Conservation (phyloP, 2,113 vertebrate species). For the Ivindomyrus marchei region DNA sequence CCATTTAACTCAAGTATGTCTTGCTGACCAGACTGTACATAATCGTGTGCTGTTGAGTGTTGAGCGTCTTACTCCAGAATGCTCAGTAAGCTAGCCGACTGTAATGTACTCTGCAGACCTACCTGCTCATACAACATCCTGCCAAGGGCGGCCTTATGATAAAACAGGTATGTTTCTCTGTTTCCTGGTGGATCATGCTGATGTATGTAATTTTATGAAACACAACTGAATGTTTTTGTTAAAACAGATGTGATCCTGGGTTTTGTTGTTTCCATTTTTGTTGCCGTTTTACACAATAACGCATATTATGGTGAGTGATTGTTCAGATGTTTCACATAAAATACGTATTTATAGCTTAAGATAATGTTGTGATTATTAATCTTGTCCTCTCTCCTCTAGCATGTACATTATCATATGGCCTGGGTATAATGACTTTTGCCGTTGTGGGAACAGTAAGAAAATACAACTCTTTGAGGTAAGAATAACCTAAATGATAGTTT, state of each 20-base stretch:
- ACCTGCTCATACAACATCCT: conserved; percentile 43
- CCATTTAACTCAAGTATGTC: too few species aligned
- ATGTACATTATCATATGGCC: conserved; percentile 52
- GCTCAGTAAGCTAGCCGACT: background rate
- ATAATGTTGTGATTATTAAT: background rate
- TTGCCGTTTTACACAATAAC: background rate
- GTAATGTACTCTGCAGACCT: conserved; percentile 30
- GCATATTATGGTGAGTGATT: background rate
- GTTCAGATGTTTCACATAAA: background rate
- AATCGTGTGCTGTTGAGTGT: background rate
- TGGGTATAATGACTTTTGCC: conserved; percentile 48
- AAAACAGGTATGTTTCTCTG: conserved; percentile 38
- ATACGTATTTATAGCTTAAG: background rate
- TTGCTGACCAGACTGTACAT: background rate
- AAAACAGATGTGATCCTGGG: conserved; percentile 46
- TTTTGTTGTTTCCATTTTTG: conserved; percentile 35
- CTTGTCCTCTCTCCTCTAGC: conserved; percentile 35
- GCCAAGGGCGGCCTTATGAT: conserved; percentile 44
- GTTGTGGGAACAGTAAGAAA: conserved; percentile 45
- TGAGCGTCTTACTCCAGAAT: background rate
- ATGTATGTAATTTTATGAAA: background rate
- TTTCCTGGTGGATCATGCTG: background rate
- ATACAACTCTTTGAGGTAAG: conserved; percentile 45
- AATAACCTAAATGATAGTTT: background rate
- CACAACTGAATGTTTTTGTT: conserved; percentile 1